phyloP scores from a whole-genome alignment of 1,140 invertebrate species.

The Carcinoscorpius rotundicauda region DNA sequence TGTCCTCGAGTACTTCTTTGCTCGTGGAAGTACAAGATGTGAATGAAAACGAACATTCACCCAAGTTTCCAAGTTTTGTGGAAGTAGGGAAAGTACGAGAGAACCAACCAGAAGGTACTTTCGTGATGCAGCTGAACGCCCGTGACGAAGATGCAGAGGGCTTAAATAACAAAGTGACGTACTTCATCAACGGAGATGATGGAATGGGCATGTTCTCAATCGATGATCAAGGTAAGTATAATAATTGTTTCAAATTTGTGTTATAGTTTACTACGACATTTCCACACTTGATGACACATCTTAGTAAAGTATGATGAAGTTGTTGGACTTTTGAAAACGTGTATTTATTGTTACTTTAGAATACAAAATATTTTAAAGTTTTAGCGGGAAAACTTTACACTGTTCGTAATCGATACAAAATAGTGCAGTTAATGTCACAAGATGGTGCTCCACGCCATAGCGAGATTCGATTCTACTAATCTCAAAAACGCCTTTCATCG shows the following conservation, averaged over 20 bases:
- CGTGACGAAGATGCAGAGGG: constrained; percentile 57
- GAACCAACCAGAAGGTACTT: constrained; percentile 56
- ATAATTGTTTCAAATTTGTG: background rate
- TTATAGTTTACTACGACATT: no score
- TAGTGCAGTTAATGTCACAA: no score
- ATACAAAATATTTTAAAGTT: no score
- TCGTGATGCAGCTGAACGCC: constrained; percentile 62
- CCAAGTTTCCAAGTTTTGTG: constrained; percentile 70
- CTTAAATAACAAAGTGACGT: constrained; percentile 60
- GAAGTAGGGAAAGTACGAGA: constrained; percentile 47
- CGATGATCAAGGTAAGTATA: constrained; percentile 65
- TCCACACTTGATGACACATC: no score
- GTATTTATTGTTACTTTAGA: no score
- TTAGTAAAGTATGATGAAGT: no score
- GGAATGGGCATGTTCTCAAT: constrained; percentile 84
- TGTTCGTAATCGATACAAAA: no score
- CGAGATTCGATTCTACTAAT: no score
- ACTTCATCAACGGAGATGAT: constrained; percentile 74
- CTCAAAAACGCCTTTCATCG: no score
- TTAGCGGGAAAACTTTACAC: no score
- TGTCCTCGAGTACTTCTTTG: constrained; percentile 44
- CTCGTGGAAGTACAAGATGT: constrained; percentile 25
- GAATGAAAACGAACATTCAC: constrained; percentile 46
- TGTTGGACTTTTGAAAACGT: no score
- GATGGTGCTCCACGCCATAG: no score